Evolutionary conservation across 2,797 vertebrate species (phyloP), one percentile per base, ranked within the genome.

Genomic region (Amblyraja radiata): DNA sequence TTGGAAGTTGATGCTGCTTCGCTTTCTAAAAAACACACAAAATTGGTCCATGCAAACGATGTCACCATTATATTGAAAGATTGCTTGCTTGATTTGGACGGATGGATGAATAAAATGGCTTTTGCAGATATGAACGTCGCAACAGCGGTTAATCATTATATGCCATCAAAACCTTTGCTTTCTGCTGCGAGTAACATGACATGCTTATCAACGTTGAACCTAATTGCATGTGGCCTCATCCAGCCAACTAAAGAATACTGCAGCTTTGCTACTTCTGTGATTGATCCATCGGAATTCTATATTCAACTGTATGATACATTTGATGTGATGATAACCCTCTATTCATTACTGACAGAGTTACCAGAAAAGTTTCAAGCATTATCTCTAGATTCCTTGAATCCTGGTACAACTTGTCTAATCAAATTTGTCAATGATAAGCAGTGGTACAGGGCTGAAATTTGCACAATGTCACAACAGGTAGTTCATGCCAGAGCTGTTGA

Each of bases 371-470:
- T 97, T 92, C 25, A 95, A 73, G 90, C 95, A 90, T 94, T 98
- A 90, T 96, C 97, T 36, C 65, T 95, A 39, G 94, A 95, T 32
- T 93, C 95, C 11, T 28, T 98, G 8, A 58, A 93, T 93, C 95
- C 96, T 28, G 97, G 97, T 39, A 93, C 94, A 71, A 94, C 94
- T 93, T 98, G 97, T 94, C 95, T 99, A 93, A 94, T 98, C 0
- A 96, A 95, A 93, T 96, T 95, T 14, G 95, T 95, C 61, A 93
- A 93, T 2, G 96, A 95, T 93, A 94, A 94, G n/a, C 96, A 96
- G 84, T 98, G 97, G 98, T 97, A 97, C 94, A 96, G 98, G 94
- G 96, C 95, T 16, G 97, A 98, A 95, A 96, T 99, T 0, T 93
- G 94, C 25, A 93, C 96, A 36, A 94, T 95, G 0, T 96, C 95